These are phyloP conservation scores for Latrodectus elegans DNA, from an alignment of 2,888 invertebrate genomes.

Conservation along the genomic window DNA sequence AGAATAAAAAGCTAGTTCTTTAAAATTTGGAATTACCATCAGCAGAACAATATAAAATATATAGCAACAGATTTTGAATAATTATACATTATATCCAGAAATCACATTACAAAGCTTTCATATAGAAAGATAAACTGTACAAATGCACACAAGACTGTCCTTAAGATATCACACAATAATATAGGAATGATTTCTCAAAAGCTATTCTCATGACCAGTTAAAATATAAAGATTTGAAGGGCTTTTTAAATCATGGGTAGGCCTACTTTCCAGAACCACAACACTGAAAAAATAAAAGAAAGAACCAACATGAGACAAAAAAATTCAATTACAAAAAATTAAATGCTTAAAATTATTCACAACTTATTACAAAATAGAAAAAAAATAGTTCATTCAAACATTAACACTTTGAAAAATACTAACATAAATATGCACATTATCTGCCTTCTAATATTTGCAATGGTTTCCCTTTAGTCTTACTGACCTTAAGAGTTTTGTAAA, in stretches of 20 bases:
- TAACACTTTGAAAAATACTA: too few species aligned
- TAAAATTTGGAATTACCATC: constrained; percentile 18
- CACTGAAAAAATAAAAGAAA: constrained; percentile 79
- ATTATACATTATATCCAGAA: constrained; percentile 6
- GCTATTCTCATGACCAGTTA: constrained; percentile 97
- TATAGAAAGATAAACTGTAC: constrained; percentile 25
- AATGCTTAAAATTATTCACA: too few species aligned
- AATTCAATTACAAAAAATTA: too few species aligned
- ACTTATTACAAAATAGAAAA: too few species aligned
- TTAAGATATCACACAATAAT: constrained; percentile 56
- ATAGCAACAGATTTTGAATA: constrained; percentile 10
- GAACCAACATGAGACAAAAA: too few species aligned
- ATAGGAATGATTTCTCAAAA: constrained; percentile 78
- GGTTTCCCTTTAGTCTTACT: too few species aligned
- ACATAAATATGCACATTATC: too few species aligned
- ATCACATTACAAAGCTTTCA: constrained; percentile 8
- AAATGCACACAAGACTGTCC: constrained; percentile 25
- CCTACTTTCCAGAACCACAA: constrained; percentile 94
- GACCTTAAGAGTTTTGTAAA: too few species aligned
- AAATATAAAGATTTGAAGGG: constrained; percentile 91
- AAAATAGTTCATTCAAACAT: too few species aligned
- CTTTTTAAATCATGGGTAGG: constrained; percentile 79
- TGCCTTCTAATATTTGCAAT: too few species aligned
- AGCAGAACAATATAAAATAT: neutral
- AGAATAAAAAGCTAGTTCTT: constrained; percentile 7